phyloP scores from a whole-genome alignment of 2,797 vertebrate species.

The Neopelma chrysocephalum region DNA sequence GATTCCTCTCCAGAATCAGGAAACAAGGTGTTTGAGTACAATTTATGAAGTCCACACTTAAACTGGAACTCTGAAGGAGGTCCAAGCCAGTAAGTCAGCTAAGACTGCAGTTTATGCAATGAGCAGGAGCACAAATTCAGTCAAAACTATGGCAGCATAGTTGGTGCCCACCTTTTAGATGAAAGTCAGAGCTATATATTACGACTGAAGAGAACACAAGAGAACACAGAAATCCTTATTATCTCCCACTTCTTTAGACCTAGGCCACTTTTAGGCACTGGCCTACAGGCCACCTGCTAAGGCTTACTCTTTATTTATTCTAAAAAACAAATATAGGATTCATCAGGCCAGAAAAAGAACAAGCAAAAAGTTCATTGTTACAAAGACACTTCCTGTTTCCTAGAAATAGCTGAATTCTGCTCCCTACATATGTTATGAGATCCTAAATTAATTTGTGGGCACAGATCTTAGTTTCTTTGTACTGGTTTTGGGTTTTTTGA shows the following conservation, averaged over 20 bases:
- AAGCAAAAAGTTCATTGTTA: not conserved
- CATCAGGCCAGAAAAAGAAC: not conserved
- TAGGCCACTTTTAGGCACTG: not conserved
- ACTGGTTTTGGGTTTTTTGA: not conserved
- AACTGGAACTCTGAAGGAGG: not conserved
- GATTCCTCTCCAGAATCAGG: not conserved
- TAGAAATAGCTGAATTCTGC: not conserved
- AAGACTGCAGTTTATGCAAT: not conserved
- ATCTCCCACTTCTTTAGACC: not conserved
- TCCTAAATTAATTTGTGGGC: not conserved
- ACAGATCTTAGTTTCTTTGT: not conserved
- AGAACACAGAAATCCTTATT: not conserved
- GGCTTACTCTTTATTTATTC: not conserved
- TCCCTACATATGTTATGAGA: not conserved
- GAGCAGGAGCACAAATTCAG: not conserved
- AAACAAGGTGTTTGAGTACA: not conserved
- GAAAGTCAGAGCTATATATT: not conserved
- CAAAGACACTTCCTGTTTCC: not conserved
- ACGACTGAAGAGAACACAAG: not conserved
- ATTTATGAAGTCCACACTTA: not conserved
- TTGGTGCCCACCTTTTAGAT: not conserved
- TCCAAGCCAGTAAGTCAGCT: not conserved
- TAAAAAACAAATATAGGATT: not conserved
- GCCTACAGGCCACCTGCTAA: not conserved
- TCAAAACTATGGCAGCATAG: not conserved